Conservation (phyloP, 2,797 vertebrate species). For the Poecile montanus region DNA sequence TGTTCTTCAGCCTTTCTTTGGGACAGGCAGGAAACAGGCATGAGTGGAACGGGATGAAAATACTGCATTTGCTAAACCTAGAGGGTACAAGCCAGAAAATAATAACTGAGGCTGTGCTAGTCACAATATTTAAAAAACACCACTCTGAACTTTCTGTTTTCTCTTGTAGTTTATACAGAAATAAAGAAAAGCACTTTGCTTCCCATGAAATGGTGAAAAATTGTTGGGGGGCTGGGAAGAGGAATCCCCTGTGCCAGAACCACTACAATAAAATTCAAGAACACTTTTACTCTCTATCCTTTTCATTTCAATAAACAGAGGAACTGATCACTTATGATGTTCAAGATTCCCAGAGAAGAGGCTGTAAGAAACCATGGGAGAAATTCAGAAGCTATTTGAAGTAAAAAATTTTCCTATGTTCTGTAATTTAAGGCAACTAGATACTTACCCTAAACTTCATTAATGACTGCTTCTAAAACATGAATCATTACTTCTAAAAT, state of each 20-base stretch:
- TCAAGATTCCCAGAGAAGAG: not conserved
- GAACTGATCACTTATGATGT: not conserved
- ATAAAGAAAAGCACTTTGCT: not conserved
- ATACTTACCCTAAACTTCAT: not conserved
- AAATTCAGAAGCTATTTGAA: not conserved
- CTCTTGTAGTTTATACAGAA: not conserved
- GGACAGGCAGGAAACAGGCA: not conserved
- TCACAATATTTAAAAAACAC: not conserved
- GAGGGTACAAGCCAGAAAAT: not conserved
- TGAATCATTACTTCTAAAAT: not conserved
- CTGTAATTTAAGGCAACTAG: not conserved
- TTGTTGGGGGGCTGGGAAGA: accelerated
- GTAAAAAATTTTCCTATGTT: not conserved
- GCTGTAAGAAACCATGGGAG: not conserved
- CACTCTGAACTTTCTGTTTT: not conserved
- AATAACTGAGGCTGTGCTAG: not conserved
- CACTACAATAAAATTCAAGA: not conserved
- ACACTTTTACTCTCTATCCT: not conserved
- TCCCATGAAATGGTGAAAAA: not conserved
- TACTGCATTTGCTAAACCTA: not conserved
- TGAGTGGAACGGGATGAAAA: not conserved
- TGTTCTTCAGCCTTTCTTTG: not conserved
- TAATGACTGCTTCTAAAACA: not conserved
- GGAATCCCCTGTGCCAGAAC: not conserved
- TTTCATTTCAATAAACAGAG: not conserved